These are phyloP conservation scores for Pantherophis guttatus DNA, from an alignment of 2,113 vertebrate species.

Conservation along the genomic window DNA sequence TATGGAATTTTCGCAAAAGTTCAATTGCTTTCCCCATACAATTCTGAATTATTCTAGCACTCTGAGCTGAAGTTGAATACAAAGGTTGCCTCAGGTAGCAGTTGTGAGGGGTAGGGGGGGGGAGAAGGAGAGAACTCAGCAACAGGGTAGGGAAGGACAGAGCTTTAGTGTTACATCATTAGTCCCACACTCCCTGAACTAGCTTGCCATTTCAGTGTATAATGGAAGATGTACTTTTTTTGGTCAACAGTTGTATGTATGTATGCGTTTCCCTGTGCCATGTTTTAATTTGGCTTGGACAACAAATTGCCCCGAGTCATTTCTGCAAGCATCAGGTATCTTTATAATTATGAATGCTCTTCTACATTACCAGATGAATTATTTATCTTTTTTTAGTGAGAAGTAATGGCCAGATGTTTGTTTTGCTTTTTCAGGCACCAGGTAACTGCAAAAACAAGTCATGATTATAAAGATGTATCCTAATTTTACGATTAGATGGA, in stretches of 20 bases:
- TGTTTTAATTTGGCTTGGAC: not conserved
- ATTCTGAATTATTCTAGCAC: not conserved
- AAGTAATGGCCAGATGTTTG: not conserved
- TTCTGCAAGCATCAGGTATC: not conserved
- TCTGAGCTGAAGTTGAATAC: not conserved
- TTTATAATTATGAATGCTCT: not conserved
- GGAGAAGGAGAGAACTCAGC: not conserved
- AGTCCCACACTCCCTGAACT: not conserved
- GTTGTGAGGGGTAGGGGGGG: not conserved
- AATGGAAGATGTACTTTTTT: not conserved
- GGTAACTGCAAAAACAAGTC: not conserved
- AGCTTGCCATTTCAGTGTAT: not conserved
- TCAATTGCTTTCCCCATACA: not conserved
- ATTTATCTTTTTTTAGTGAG: not conserved
- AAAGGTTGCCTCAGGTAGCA: not conserved
- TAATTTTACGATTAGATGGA: not conserved
- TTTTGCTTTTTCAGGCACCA: not conserved
- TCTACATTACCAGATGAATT: not conserved
- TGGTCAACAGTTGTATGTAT: not conserved
- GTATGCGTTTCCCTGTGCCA: not conserved
- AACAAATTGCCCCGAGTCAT: not conserved
- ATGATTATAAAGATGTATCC: not conserved
- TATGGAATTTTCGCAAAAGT: not conserved
- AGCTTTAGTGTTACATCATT: not conserved
- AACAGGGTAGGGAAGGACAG: not conserved